These are phyloP conservation scores for Plotosus lineatus DNA, from an alignment of 2,113 vertebrate genomes.

Conservation along the genomic window DNA sequence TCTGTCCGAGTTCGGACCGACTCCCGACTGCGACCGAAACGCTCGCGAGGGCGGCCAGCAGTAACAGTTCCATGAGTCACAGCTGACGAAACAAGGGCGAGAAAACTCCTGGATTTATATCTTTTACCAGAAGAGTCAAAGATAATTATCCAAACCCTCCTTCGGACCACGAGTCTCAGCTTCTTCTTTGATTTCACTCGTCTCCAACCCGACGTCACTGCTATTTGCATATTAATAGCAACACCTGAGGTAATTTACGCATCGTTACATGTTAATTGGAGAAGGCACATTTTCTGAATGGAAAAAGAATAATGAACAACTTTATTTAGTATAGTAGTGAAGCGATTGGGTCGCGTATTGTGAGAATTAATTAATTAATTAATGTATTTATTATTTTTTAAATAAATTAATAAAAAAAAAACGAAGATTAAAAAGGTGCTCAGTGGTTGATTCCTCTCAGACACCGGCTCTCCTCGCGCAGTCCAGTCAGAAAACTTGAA, in stretches of 20 bases:
- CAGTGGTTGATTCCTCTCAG: not conserved
- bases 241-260: too few relatives aligned
- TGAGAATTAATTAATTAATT: not conserved
- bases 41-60: not conserved
- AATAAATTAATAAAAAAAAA: not conserved
- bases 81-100: not conserved
- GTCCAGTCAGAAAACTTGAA: not conserved
- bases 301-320: not conserved
- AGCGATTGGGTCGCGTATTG: not conserved
- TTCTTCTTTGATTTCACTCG: too few relatives aligned
- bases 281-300: not conserved
- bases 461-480: not conserved
- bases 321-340: not conserved
- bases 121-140: not conserved
- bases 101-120: not conserved
- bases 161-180: accelerated
- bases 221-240: slow-evolving; percentile 5
- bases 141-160: too few relatives aligned
- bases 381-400: not conserved
- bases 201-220: not conserved
- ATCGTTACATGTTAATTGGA: not conserved
- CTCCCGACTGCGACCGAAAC: not conserved
- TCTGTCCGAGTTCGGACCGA: not conserved
- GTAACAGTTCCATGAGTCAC: not conserved
- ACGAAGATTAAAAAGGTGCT: not conserved